These are phyloP conservation scores for Eupithecia subfuscata DNA, from an alignment of 2,888 invertebrate species.

Conservation along the genomic window DNA sequence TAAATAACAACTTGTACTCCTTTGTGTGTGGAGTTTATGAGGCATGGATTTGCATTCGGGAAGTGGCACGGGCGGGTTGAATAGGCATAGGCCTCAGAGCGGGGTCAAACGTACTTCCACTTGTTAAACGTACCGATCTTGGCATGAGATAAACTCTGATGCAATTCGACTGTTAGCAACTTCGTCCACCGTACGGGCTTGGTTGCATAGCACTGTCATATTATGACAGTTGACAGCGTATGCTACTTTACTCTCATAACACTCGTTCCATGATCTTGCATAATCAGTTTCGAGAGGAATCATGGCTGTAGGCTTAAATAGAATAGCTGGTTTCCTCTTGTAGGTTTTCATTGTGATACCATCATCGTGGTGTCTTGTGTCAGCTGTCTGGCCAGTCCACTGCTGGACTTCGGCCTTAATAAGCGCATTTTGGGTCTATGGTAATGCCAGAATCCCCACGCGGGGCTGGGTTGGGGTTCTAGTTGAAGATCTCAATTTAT, in stretches of 20 bases:
- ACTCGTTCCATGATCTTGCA: neutral
- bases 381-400: neutral
- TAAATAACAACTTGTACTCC: slow-evolving; percentile 53
- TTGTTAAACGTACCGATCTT: slow-evolving; percentile 15
- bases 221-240: slow-evolving; percentile 5
- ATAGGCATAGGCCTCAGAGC: slow-evolving; percentile 46
- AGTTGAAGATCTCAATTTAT: too few species aligned
- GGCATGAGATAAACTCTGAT: slow-evolving; percentile 12
- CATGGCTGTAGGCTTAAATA: neutral
- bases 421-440: neutral
- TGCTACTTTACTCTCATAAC: neutral
- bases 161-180: slow-evolving; percentile 2
- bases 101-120: slow-evolving; percentile 23
- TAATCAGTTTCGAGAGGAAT: neutral
- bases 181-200: neutral
- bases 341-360: neutral
- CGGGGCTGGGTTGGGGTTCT: neutral
- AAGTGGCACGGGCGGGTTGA: slow-evolving; percentile 74
- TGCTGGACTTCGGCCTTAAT: neutral
- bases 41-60: slow-evolving; percentile 77
- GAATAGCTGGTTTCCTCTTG: neutral
- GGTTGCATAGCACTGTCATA: slow-evolving; percentile 4
- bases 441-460: neutral
- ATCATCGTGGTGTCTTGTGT: neutral
- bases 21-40: slow-evolving; percentile 75